Evolutionary conservation across 2,797 vertebrate genomes (phyloP).

Genomic region (Pampus argenteus): DNA sequence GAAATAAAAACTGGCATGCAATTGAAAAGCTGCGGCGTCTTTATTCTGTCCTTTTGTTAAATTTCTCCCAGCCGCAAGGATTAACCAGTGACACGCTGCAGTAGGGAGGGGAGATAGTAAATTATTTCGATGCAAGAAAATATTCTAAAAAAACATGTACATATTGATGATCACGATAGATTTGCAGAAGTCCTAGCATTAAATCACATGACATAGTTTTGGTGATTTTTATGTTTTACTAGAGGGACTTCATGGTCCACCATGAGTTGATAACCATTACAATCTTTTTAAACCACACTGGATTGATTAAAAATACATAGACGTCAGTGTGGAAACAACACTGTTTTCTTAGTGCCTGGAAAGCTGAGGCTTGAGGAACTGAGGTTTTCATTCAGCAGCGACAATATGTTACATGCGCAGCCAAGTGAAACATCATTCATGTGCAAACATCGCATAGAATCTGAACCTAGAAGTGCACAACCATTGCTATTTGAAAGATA

Average conservation of each 20-base stretch:
- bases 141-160: slow-evolving; percentile 8
- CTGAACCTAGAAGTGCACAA: not conserved
- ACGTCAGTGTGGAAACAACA: slow-evolving; percentile 32
- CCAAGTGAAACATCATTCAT: not conserved
- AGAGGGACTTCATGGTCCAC: slow-evolving; percentile 35
- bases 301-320: slow-evolving; percentile 41
- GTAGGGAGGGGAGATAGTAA: slow-evolving; percentile 5
- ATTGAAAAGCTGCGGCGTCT: slow-evolving; percentile 32
- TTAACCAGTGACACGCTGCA: slow-evolving; percentile 14
- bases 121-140: slow-evolving; percentile 24
- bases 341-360: slow-evolving; percentile 38
- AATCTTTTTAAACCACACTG: slow-evolving; percentile 33
- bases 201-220: slow-evolving; percentile 18
- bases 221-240: slow-evolving; percentile 47
- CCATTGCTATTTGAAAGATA: slow-evolving; percentile 17
- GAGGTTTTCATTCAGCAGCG: slow-evolving; percentile 25
- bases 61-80: slow-evolving; percentile 9
- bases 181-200: slow-evolving; percentile 8
- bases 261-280: slow-evolving; percentile 39
- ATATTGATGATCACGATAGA: not conserved
- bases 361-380: slow-evolving; percentile 30
- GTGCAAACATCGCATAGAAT: not conserved
- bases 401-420: slow-evolving; percentile 14
- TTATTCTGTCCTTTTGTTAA: slow-evolving; percentile 1
- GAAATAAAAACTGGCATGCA: slow-evolving; percentile 25